A percentile compares a stretch with the other conserved stretches of the same genome.
Conservation (phyloP, 2,113 vertebrate genomes). For the Pycnonotus jocosus region DNA sequence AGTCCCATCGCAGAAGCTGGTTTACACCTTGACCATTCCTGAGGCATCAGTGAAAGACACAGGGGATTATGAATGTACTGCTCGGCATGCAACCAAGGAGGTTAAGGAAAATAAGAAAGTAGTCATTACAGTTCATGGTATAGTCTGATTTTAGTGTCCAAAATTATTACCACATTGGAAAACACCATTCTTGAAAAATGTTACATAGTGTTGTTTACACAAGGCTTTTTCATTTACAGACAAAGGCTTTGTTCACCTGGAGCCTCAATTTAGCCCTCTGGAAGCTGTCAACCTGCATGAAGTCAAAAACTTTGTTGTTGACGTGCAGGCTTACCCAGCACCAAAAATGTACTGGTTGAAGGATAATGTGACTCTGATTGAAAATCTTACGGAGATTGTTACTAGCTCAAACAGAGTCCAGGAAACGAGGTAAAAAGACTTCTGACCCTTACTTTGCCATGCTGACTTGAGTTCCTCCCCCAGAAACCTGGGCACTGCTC, state of each 20-base stretch:
- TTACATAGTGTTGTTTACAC: not conserved
- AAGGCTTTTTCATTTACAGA: conserved; percentile 72
- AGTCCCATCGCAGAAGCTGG: conserved; percentile 70
- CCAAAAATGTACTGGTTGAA: conserved; percentile 89
- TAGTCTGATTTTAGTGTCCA: conserved; percentile 8
- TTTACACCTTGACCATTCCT: conserved; percentile 86
- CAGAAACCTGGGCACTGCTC: not conserved
- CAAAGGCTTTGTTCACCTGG: conserved; percentile 81
- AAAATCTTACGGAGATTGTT: conserved; percentile 88
- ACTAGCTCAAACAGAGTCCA: conserved; percentile 74
- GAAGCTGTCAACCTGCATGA: conserved; percentile 89
- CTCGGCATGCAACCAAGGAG: conserved; percentile 82
- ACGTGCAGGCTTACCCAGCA: conserved; percentile 82
- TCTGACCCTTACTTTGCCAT: not conserved
- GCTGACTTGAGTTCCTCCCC: not conserved
- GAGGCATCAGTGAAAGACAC: conserved; percentile 88
- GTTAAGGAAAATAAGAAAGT: conserved; percentile 83
- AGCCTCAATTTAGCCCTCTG: conserved; percentile 73
- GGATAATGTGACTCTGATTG: conserved; percentile 81
- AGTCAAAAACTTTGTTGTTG: conserved; percentile 83
- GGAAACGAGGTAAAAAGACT: conserved; percentile 83
- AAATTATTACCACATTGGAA: not conserved
- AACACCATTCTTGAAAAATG: not conserved
- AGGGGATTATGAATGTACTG: conserved; percentile 89
- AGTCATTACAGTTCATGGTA: conserved; percentile 87